Evolutionary conservation across 1,140 invertebrate genomes (phyloP).

Genomic region (Hyles vespertilio): DNA sequence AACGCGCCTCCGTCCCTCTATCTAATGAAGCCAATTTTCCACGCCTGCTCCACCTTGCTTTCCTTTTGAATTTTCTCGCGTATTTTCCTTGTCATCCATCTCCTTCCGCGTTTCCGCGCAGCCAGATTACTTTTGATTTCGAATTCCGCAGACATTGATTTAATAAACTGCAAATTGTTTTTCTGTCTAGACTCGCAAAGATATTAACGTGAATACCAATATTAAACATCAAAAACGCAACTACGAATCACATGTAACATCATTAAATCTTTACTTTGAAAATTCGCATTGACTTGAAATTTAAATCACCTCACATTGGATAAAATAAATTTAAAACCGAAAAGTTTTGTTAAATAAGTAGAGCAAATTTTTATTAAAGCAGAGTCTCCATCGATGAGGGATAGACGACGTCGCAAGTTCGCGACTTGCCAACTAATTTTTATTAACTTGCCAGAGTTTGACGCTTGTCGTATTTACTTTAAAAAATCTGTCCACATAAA

Average conservation of each 20-base stretch:
- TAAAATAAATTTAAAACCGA: no score
- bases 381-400: no score
- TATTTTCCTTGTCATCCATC: conserved; percentile 72
- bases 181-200: background rate
- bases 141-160: conserved; percentile 62
- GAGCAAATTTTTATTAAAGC: no score
- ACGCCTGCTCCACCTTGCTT: conserved; percentile 60
- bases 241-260: no score
- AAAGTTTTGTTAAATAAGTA: no score
- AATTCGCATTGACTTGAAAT: no score
- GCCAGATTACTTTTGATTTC: conserved; percentile 70
- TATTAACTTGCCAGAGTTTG: conserved; percentile 28
- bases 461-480: no score
- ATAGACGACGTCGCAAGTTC: background rate
- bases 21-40: conserved; percentile 74
- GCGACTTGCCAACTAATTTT: conserved; percentile 42
- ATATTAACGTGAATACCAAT: background rate
- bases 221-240: no score
- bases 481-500: conserved; percentile 40
- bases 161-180: conserved; percentile 42
- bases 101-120: conserved; percentile 61
- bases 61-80: conserved; percentile 70
- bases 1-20: conserved; percentile 41
- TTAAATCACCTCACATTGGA: no score
- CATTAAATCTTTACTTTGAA: no score